Conservation (phyloP, 2,888 invertebrate genomes). For the Piscicola geometra region DNA sequence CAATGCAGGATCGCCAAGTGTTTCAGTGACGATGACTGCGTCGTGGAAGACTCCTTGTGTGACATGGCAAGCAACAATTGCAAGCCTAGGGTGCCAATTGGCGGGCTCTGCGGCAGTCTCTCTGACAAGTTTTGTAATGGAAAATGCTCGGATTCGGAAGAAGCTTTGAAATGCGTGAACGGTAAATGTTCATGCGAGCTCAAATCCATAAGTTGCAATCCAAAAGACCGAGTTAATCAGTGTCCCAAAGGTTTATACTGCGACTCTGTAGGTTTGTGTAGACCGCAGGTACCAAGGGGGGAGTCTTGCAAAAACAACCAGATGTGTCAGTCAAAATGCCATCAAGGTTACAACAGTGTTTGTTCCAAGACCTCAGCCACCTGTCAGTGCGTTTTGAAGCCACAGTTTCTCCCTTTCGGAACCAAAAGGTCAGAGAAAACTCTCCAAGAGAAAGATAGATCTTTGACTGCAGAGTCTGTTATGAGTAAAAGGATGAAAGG, state of each 20-base stretch:
- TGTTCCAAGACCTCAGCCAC: background rate
- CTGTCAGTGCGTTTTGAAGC: background rate
- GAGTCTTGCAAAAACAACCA: background rate
- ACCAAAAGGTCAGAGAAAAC: too few species aligned
- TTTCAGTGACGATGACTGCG: background rate
- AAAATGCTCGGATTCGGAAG: background rate
- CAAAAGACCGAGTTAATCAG: background rate
- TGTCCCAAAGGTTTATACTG: slow-evolving; percentile 10
- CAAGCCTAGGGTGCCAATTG: background rate
- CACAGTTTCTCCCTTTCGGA: too few species aligned
- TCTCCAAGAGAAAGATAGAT: background rate
- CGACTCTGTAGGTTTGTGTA: background rate
- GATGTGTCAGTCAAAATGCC: background rate
- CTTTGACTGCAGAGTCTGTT: too few species aligned
- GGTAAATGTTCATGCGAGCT: slow-evolving; percentile 11
- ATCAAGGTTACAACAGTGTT: background rate
- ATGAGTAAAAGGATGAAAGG: too few species aligned
- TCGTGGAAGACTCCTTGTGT: background rate
- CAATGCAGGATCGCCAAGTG: background rate
- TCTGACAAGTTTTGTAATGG: slow-evolving; percentile 21
- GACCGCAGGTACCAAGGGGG: background rate
- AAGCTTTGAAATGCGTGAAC: background rate
- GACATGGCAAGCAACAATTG: background rate
- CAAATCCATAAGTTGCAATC: slow-evolving; percentile 1
- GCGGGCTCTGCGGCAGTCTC: slow-evolving; percentile 8